Conservation (phyloP, 2,888 invertebrate species). For the Limnephilus marmoratus region DNA sequence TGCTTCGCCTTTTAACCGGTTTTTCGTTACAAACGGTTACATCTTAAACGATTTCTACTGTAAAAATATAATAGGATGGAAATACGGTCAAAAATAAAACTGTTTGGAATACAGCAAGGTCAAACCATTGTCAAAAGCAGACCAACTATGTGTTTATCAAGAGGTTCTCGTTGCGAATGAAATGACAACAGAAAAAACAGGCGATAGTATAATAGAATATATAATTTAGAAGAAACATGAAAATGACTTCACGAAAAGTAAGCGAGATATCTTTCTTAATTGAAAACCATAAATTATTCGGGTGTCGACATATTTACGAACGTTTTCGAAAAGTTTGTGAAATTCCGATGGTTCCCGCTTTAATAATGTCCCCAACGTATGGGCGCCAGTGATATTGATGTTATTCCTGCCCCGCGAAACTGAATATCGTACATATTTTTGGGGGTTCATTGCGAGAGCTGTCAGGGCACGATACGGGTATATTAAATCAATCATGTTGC, state of each 20-base stretch:
- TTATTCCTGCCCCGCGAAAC: background rate
- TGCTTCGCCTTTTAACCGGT: background rate
- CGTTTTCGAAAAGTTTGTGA: background rate
- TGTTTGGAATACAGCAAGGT: background rate
- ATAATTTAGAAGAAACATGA: background rate
- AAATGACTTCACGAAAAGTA: background rate
- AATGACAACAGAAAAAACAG: background rate
- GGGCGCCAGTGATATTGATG: background rate
- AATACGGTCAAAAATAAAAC: background rate
- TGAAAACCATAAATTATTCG: slow-evolving; percentile 16
- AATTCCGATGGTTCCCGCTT: background rate
- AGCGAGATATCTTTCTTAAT: slow-evolving; percentile 7
- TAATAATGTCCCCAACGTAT: background rate
- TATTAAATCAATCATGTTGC: background rate
- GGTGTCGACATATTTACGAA: background rate
- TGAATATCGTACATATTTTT: background rate
- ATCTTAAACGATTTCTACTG: background rate
- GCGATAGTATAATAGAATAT: background rate
- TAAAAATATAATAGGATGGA: background rate
- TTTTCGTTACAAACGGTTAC: background rate
- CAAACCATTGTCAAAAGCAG: slow-evolving; percentile 13
- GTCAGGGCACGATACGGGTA: background rate
- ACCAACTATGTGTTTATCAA: background rate
- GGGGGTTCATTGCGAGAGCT: background rate
- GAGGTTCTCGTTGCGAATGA: background rate